Percentiles rank a stretch among this genome's conserved stretches.
These are phyloP conservation scores for Pholis gunnellus DNA, from an alignment of 2,113 vertebrate genomes.

Conservation along the genomic window DNA sequence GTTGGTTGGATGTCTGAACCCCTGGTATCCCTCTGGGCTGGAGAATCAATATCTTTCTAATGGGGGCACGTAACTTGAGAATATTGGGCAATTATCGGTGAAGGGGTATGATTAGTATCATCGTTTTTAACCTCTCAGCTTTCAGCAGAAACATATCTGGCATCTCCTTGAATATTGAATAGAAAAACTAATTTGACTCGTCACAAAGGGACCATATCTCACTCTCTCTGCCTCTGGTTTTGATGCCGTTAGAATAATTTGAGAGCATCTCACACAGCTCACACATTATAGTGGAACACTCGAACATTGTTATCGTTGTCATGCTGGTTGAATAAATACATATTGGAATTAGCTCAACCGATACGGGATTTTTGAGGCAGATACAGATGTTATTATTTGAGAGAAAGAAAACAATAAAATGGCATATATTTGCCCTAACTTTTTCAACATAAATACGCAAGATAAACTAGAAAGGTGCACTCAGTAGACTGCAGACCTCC, in stretches of 20 bases:
- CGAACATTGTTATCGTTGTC: slow-evolving; percentile 38
- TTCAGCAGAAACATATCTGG: slow-evolving; percentile 41
- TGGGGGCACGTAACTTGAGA: slow-evolving; percentile 63
- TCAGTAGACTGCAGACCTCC: neutral
- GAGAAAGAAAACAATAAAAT: neutral
- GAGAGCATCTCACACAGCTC: slow-evolving; percentile 39
- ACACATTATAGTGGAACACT: slow-evolving; percentile 26
- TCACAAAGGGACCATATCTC: slow-evolving; percentile 28
- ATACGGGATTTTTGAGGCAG: neutral
- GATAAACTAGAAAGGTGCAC: neutral
- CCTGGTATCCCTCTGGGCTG: slow-evolving; percentile 49
- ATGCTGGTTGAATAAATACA: slow-evolving; percentile 35
- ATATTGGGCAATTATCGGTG: slow-evolving; percentile 70
- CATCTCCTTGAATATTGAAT: slow-evolving; percentile 48
- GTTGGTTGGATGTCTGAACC: slow-evolving; percentile 53
- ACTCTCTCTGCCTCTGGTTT: slow-evolving; percentile 28
- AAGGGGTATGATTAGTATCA: slow-evolving; percentile 63
- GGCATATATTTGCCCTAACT: neutral
- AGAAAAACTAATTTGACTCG: slow-evolving; percentile 30
- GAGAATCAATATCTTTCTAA: slow-evolving; percentile 74
- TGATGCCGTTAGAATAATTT: slow-evolving; percentile 46
- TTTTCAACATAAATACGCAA: neutral
- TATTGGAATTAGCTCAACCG: neutral
- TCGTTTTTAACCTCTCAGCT: slow-evolving; percentile 65
- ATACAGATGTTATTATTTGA: neutral